phyloP scores from a whole-genome alignment of 2,888 invertebrate species.

The Sphaeridia pumilis region DNA sequence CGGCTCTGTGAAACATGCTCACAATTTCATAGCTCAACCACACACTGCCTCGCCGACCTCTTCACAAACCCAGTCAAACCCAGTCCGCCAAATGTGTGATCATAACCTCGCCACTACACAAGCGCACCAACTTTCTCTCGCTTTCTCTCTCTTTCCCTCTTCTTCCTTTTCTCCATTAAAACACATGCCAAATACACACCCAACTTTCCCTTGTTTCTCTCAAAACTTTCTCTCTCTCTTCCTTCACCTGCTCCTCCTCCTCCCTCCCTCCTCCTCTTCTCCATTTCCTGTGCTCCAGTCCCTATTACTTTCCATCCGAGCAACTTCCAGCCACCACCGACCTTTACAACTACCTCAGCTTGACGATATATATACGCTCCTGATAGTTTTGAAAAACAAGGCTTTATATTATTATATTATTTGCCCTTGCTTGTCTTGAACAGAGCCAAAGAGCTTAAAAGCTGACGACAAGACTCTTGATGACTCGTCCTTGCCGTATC shows the following conservation, averaged over 20 bases:
- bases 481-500: too few species aligned
- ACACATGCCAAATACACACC: slow-evolving; percentile 10
- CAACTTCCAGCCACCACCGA: background rate
- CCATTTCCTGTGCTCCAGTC: slow-evolving; percentile 2
- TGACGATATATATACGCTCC: too few species aligned
- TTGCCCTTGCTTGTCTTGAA: too few species aligned
- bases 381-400: too few species aligned
- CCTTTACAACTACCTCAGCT: background rate
- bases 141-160: slow-evolving; percentile 20
- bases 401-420: too few species aligned
- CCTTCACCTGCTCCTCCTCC: slow-evolving; percentile 14
- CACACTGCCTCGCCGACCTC: slow-evolving; percentile 24
- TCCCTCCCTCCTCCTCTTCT: slow-evolving; percentile 1
- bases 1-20: slow-evolving; percentile 34
- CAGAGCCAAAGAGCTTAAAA: too few species aligned
- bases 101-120: slow-evolving; percentile 19
- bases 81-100: slow-evolving; percentile 7
- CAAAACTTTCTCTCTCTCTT: slow-evolving; percentile 9
- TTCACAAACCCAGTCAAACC: slow-evolving; percentile 13
- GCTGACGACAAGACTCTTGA: too few species aligned
- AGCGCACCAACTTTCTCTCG: slow-evolving; percentile 20
- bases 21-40: slow-evolving; percentile 35
- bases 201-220: slow-evolving; percentile 11
- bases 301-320: background rate
- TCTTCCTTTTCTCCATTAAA: slow-evolving; percentile 8